phyloP scores from a whole-genome alignment of 2,888 invertebrate species.

The Malthinus seriepunctatus region DNA sequence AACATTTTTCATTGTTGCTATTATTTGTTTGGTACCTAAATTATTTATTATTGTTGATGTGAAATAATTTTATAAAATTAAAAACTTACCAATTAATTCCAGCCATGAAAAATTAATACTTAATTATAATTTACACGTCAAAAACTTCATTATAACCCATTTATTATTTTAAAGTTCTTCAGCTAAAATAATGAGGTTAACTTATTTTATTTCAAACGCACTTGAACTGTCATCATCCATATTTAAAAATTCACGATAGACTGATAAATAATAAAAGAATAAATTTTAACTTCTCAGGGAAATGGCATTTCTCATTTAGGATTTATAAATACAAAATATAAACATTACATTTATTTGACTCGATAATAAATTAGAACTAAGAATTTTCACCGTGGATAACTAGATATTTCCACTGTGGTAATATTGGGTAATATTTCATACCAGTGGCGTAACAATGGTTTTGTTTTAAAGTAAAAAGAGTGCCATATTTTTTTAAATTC shows the following conservation, averaged over 20 bases:
- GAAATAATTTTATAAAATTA: background rate
- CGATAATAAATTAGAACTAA: too few relatives aligned
- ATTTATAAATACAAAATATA: too few relatives aligned
- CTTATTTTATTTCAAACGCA: conserved; percentile 7
- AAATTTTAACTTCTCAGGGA: too few relatives aligned
- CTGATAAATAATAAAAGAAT: background rate
- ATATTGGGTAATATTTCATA: too few relatives aligned
- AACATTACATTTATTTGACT: too few relatives aligned
- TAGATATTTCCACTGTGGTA: too few relatives aligned
- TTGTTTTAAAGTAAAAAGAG: too few relatives aligned
- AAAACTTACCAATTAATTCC: conserved; percentile 22
- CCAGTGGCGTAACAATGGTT: too few relatives aligned
- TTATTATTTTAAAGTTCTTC: background rate
- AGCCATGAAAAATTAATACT: conserved; percentile 18
- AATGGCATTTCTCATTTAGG: too few relatives aligned
- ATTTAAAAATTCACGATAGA: conserved; percentile 6
- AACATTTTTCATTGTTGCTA: conserved; percentile 32
- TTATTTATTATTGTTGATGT: background rate
- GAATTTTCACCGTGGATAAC: too few relatives aligned
- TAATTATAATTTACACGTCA: conserved; percentile 1
- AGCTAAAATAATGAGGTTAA: conserved; percentile 7
- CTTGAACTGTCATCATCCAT: conserved; percentile 11
- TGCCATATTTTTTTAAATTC: too few relatives aligned
- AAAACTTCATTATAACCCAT: conserved; percentile 5
- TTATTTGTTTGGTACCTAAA: conserved; percentile 40